phyloP scores from a whole-genome alignment of 2,888 invertebrate genomes.

The Catocala sponsa region DNA sequence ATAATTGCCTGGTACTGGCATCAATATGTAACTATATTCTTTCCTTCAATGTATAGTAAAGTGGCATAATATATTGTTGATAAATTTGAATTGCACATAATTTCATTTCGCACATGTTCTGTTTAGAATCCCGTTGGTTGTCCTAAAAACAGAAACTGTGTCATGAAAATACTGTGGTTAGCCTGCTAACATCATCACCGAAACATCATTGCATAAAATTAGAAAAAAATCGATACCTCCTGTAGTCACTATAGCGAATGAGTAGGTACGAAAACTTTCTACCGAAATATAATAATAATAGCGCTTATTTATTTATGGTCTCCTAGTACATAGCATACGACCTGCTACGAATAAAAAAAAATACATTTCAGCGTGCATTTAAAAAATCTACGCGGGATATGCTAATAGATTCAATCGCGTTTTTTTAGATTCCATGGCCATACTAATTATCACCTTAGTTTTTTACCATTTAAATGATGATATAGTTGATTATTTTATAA shows the following conservation, averaged over 20 bases:
- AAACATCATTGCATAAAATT: neutral
- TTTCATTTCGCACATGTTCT: neutral
- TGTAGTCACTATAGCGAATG: too few species aligned
- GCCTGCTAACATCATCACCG: neutral
- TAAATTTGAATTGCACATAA: too few species aligned
- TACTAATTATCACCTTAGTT: too few species aligned
- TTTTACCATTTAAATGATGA: neutral
- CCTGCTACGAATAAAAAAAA: too few species aligned
- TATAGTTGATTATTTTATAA: constrained; percentile 2
- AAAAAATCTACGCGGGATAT: too few species aligned
- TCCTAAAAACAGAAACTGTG: neutral
- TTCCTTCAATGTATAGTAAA: too few species aligned
- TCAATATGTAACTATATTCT: too few species aligned
- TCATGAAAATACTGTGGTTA: neutral
- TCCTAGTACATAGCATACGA: constrained; percentile 30
- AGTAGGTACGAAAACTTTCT: constrained; percentile 30
- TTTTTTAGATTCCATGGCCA: too few species aligned
- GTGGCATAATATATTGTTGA: too few species aligned
- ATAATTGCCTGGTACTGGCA: too few species aligned
- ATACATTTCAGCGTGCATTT: neutral
- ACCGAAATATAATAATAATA: neutral
- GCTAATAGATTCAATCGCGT: too few species aligned
- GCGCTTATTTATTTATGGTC: constrained; percentile 12
- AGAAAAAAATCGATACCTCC: neutral
- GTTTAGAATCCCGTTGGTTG: neutral